Evolutionary conservation across 2,113 vertebrate genomes (phyloP).

Genomic region (Hassar affinis): DNA sequence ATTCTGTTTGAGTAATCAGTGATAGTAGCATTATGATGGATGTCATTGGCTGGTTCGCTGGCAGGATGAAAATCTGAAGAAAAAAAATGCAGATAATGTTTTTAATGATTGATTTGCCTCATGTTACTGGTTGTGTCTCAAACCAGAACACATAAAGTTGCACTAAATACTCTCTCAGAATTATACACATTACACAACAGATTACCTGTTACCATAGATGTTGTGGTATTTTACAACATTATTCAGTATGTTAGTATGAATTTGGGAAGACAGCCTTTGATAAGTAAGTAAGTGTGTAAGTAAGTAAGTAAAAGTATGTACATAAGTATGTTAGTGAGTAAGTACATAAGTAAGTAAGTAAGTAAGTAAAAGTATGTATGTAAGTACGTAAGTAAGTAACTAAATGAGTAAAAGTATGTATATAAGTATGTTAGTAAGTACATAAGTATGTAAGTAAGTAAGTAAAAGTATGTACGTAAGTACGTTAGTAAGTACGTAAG

Average conservation of each 20-base stretch:
- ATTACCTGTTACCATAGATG: background rate
- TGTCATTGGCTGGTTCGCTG: background rate
- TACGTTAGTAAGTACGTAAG: too few relatives aligned
- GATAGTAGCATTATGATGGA: background rate
- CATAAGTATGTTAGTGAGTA: too few relatives aligned
- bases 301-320: too few relatives aligned
- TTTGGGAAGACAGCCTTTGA: background rate
- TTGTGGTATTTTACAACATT: background rate
- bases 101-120: background rate
- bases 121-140: background rate
- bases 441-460: too few relatives aligned
- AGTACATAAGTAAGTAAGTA: too few relatives aligned
- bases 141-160: background rate
- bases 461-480: too few relatives aligned
- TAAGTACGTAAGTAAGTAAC: too few relatives aligned
- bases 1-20: background rate
- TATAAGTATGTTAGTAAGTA: too few relatives aligned
- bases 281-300: too few relatives aligned
- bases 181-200: background rate
- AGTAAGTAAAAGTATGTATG: too few relatives aligned
- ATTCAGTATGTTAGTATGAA: background rate
- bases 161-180: background rate
- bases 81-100: background rate
- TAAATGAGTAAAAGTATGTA: too few relatives aligned
- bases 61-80: background rate